Conservation (phyloP, 2,888 invertebrate genomes). For the Tinea trinotella region DNA sequence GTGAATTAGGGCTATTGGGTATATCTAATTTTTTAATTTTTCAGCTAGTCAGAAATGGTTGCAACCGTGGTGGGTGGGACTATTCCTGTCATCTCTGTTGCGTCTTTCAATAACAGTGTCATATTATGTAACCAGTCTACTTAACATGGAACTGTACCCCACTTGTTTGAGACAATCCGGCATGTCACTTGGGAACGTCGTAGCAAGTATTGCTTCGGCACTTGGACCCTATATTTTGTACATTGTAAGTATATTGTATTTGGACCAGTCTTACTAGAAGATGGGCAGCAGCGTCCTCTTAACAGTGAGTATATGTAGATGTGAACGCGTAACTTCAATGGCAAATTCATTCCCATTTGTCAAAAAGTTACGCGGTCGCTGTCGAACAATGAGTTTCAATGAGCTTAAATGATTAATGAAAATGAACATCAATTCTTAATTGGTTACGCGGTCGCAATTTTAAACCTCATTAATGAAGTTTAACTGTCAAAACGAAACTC, state of each 20-base stretch:
- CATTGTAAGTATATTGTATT: slow-evolving; percentile 52
- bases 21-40: slow-evolving; percentile 16
- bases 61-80: slow-evolving; percentile 36
- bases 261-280: neutral
- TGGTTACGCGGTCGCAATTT: no score
- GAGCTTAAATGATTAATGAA: no score
- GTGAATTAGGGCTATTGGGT: no score
- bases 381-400: no score
- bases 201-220: slow-evolving; percentile 69
- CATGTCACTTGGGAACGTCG: slow-evolving; percentile 70
- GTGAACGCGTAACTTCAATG: neutral
- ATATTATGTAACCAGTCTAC: slow-evolving; percentile 72
- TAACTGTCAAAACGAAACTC: no score
- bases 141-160: slow-evolving; percentile 77
- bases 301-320: neutral
- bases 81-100: slow-evolving; percentile 50
- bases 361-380: no score
- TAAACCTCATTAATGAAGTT: no score
- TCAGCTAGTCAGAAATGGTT: slow-evolving; percentile 28
- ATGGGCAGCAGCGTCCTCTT: no score
- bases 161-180: slow-evolving; percentile 78
- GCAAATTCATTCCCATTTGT: no score
- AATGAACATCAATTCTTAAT: no score
- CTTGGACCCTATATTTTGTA: slow-evolving; percentile 74
- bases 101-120: slow-evolving; percentile 68